phyloP scores from a whole-genome alignment of 2,113 vertebrate species.

The Morone chrysops region DNA sequence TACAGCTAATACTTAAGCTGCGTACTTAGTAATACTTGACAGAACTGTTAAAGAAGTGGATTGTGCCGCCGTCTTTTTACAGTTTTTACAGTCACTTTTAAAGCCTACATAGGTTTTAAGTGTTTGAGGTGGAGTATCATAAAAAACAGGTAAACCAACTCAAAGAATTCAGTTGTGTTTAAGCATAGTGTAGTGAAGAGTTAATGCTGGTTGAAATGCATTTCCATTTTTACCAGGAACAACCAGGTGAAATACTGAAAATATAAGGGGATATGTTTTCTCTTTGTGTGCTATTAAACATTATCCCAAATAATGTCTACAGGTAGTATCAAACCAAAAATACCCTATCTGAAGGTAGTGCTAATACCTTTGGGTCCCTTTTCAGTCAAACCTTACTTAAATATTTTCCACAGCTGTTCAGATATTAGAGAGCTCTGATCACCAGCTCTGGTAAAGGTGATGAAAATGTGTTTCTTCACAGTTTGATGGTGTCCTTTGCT shows the following conservation, averaged over 20 bases:
- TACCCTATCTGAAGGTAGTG: not conserved
- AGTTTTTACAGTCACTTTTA: not conserved
- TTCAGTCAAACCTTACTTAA: slow-evolving; percentile 24
- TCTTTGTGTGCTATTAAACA: not conserved
- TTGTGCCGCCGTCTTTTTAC: slow-evolving; percentile 5
- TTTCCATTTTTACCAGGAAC: not conserved
- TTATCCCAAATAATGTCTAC: not conserved
- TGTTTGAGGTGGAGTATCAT: not conserved
- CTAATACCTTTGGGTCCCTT: not conserved
- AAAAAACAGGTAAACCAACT: not conserved
- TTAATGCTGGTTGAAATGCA: not conserved
- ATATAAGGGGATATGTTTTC: not conserved
- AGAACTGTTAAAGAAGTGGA: not conserved
- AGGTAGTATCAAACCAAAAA: not conserved
- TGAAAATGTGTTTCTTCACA: slow-evolving; percentile 30
- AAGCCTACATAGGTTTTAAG: not conserved
- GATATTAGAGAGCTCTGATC: slow-evolving; percentile 50
- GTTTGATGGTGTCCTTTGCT: not conserved
- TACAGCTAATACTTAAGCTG: not conserved
- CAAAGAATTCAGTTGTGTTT: not conserved
- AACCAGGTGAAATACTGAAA: not conserved
- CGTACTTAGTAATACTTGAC: not conserved
- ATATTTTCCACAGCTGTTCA: slow-evolving; percentile 34
- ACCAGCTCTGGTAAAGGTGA: slow-evolving; percentile 34
- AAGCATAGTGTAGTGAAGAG: not conserved